Base-by-base conservation (phyloP, 2,113 vertebrate species). In the Dipodomys spectabilis region DNA sequence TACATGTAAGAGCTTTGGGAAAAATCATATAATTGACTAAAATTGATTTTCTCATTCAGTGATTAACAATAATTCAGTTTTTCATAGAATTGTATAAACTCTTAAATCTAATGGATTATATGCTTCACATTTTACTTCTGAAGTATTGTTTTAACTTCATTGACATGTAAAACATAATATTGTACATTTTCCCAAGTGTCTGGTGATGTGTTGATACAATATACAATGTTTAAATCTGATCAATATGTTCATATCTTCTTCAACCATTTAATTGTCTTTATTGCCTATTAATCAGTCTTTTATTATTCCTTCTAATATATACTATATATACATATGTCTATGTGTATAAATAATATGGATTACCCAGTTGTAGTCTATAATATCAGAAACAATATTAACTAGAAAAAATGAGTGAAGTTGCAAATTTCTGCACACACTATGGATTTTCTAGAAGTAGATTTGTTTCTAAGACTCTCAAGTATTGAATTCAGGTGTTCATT, bases 11-110 rank as follows among this genome's bases (percentile, higher is more conserved):
- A 83, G 23, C 44, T 93, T 71, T 53, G n/a, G 9, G 25, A 0
- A 82, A 90, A 75, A 23, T 75, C 19, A 39, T 32, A 60, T n/a
- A 82, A 86, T 28, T 89, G 53, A 75, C 13, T 80, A 81, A 71
- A 64, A n/a, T 32, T 57, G 83, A 62, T 87, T 85, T 92, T 90
- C 7, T 80, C 13, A 65, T 32, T 90, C 92, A 74, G 79, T 92
- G 80, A 28, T 13, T 65, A 83, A 71, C 6, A 83, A 87, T 83
- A 83, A 92, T 67, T 85, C 53, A 25, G n/a, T 13, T 49, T 72
- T 84, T 73, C 39, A 39, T 39, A 39, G 39, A 39, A 39, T 84
- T 27, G 81, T 60, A 87, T 73, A 18, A 95, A 25, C 6, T 83
- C 18, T 87, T 73, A 13, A 78, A 39, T 80, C 32, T 27, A 95